Percentiles rank a stretch among this genome's conserved stretches.
phyloP scores from a whole-genome alignment of 2,113 vertebrate genomes.

The Strix uralensis region DNA sequence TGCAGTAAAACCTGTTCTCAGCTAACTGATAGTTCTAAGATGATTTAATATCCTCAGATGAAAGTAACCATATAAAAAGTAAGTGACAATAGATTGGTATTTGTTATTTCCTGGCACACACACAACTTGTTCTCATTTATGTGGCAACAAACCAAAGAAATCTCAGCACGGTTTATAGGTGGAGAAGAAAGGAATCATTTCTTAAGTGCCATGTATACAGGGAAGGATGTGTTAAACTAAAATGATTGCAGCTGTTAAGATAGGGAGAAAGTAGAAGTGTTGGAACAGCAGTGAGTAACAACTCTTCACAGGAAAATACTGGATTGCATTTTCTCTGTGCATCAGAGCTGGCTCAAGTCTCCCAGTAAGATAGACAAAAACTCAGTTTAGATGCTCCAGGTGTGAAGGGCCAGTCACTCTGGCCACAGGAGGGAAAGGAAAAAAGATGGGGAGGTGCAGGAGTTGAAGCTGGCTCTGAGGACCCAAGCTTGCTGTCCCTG shows the following conservation, averaged over 20 bases:
- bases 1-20: neutral
- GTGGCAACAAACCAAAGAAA: neutral
- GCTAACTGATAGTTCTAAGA: neutral
- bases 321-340: neutral
- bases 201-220: neutral
- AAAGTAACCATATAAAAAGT: constrained; percentile 32
- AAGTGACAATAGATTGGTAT: neutral
- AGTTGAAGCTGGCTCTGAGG: neutral
- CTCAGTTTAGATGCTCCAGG: neutral
- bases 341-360: neutral
- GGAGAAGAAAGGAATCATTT: neutral
- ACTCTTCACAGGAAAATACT: neutral
- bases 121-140: neutral
- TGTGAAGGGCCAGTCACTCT: accelerated
- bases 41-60: neutral
- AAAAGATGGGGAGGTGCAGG: neutral
- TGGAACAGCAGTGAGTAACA: neutral
- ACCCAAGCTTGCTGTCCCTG: neutral
- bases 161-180: neutral
- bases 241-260: neutral
- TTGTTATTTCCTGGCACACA: constrained; percentile 15
- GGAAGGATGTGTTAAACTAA: neutral
- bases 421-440: neutral
- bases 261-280: neutral
- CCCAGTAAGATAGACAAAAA: neutral